Evolutionary conservation across 2,113 vertebrate genomes (phyloP).

Genomic region (Colius striatus): DNA sequence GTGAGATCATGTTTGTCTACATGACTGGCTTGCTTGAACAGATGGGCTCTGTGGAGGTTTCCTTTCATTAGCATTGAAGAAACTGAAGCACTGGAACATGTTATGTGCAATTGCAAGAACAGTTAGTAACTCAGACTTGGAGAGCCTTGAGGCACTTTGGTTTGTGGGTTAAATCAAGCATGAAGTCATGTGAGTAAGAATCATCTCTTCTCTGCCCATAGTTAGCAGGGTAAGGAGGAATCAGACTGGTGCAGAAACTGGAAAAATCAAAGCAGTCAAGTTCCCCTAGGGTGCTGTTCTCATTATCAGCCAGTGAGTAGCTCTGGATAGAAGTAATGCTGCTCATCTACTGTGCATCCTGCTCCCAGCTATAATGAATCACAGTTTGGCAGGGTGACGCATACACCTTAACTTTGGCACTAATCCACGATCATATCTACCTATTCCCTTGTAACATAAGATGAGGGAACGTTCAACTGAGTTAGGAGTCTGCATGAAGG

Average conservation of each 20-base stretch:
- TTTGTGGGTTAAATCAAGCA: conserved; percentile 40
- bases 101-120: conserved; percentile 2
- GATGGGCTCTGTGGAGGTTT: background rate
- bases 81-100: background rate
- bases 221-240: background rate
- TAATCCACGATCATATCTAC: conserved; percentile 7
- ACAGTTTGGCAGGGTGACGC: conserved; percentile 26
- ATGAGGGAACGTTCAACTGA: background rate
- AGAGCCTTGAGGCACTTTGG: background rate
- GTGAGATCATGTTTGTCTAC: background rate
- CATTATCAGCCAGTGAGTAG: conserved; percentile 37
- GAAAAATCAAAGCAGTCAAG: conserved; percentile 40
- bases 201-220: background rate
- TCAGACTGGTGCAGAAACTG: conserved; percentile 15
- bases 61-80: background rate
- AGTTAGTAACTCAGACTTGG: conserved; percentile 24
- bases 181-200: conserved; percentile 26
- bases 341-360: background rate
- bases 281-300: conserved; percentile 35
- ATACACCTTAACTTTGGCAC: conserved; percentile 31
- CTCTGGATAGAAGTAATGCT: conserved; percentile 29
- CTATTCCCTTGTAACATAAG: background rate
- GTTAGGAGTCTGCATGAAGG: background rate
- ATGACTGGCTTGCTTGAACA: background rate
- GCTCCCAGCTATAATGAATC: conserved; percentile 34